A percentile compares a stretch with the other conserved stretches of the same genome.
Evolutionary conservation across 2,888 invertebrate species (phyloP).

Genomic region (Coelogynopora nodosa): DNA sequence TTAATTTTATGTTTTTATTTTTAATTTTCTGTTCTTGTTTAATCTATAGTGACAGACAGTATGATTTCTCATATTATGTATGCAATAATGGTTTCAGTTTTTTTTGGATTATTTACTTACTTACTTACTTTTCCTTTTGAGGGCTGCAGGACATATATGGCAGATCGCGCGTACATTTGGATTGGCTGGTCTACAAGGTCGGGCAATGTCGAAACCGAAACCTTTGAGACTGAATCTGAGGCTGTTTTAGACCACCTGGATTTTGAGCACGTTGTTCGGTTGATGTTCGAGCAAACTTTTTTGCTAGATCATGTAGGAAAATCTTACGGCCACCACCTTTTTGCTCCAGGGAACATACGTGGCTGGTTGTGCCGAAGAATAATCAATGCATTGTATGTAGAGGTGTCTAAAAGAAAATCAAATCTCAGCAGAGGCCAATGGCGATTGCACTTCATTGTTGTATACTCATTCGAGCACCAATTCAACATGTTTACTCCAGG

Average conservation of each 20-base stretch:
- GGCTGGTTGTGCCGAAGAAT: constrained; percentile 15
- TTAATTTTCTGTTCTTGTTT: too few species aligned
- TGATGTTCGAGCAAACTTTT: constrained; percentile 1
- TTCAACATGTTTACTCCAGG: constrained; percentile 19
- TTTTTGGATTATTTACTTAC: not conserved
- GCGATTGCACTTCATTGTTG: constrained; percentile 7
- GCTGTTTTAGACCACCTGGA: constrained; percentile 18
- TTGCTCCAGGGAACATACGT: not conserved
- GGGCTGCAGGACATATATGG: constrained; percentile 24
- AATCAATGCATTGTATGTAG: not conserved
- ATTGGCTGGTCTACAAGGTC: not conserved
- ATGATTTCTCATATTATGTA: too few species aligned
- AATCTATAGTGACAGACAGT: too few species aligned
- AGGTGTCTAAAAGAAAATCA: not conserved
- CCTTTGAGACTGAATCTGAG: constrained; percentile 19
- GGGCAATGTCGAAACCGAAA: constrained; percentile 9
- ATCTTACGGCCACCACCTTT: constrained; percentile 22
- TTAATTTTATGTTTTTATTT: too few species aligned
- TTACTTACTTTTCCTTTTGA: constrained; percentile 15
- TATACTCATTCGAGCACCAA: not conserved
- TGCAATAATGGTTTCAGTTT: not conserved
- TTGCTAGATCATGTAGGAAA: constrained; percentile 27
- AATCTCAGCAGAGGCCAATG: not conserved
- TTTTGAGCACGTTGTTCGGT: constrained; percentile 1
- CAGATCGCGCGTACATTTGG: constrained; percentile 14